phyloP scores from a whole-genome alignment of 2,797 vertebrate genomes.

The Hyperoplus lanceolatus region DNA sequence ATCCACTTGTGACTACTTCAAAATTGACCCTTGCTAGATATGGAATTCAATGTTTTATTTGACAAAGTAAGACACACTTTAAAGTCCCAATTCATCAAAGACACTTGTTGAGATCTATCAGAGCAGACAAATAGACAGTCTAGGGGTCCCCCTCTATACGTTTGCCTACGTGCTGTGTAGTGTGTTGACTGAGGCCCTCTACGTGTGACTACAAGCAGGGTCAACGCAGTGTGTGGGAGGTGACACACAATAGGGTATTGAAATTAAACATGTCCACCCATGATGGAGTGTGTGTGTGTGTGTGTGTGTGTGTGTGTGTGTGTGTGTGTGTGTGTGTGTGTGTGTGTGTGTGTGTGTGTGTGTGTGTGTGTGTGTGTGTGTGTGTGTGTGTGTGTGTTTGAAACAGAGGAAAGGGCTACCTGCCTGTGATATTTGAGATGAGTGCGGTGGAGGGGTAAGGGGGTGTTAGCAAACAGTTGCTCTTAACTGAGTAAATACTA shows the following conservation, averaged over 20 bases:
- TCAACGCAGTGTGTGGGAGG: slow-evolving; percentile 47
- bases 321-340: slow-evolving; percentile 25
- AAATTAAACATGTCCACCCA: slow-evolving; percentile 51
- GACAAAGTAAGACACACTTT: too few relatives aligned
- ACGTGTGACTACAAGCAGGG: slow-evolving; percentile 59
- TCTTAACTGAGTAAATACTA: slow-evolving; percentile 61
- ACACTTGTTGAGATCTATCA: neutral
- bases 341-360: slow-evolving; percentile 12
- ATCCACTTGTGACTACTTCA: neutral
- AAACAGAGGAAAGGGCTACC: slow-evolving; percentile 23
- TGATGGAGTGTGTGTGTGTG: slow-evolving; percentile 1
- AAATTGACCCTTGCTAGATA: neutral
- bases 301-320: slow-evolving; percentile 19
- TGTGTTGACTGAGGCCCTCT: slow-evolving; percentile 38
- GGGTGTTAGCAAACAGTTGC: slow-evolving; percentile 56
- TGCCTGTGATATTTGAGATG: slow-evolving; percentile 58
- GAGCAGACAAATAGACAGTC: slow-evolving; percentile 10
- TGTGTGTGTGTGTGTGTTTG: slow-evolving; percentile 20
- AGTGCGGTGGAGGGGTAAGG: slow-evolving; percentile 24
- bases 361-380: slow-evolving; percentile 23
- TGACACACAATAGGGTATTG: slow-evolving; percentile 57
- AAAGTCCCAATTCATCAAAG: neutral
- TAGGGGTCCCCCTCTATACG: neutral
- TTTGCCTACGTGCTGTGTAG: neutral
- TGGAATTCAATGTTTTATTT: too few relatives aligned